Evolutionary conservation across 2,797 vertebrate species (phyloP), one percentile per base, ranked within the genome.

Genomic region (Gadopsis bispinosus): DNA sequence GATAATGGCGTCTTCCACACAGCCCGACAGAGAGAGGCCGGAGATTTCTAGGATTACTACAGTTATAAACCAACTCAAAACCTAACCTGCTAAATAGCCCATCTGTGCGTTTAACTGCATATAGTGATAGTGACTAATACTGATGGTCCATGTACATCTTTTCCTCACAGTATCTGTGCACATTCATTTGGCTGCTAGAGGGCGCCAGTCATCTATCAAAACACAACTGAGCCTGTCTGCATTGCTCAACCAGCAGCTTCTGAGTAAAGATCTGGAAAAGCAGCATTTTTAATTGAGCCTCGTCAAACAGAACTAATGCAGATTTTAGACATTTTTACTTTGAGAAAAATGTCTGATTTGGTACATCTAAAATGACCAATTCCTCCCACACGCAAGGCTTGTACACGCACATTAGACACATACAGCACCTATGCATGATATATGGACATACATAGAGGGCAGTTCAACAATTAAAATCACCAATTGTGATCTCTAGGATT

Each of bases 121-220:
- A 29, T 43, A 47, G 33, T 48, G 33, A 75, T 11, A 78, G 58
- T 43, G 71, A 50, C 33, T 51, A 43, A 35, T 16, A 33, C 35
- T 68, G 47, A 70, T 10, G 29, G 26, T 35, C 31, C 43, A 73
- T 41, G 39, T 22, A 41, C 50, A 69, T 63, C 55, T 65, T 19
- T 19, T 19, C 3, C 33, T 48, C 5, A 31, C 70, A 56, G 14
- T 3, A 9, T 39, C n/a, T 67, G 67, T 62, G 26, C 53, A 7
- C 39, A 22, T 66, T 0, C 0, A 47, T 63, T 22, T 63, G 69
- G 29, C 86, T 39, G 87, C 90, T 88, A 92, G 92, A 90, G 88
- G 92, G 92, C 90, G 87, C 84, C 90, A 92, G 80, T 76, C 69
- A 69, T 83, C 92, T 88, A 26, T 80, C 59, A 19, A 6, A 87